These are phyloP conservation scores for Zoanthus sansibaricus DNA, from an alignment of 92 coral and sea anemone genomes.

Conservation along the genomic window DNA sequence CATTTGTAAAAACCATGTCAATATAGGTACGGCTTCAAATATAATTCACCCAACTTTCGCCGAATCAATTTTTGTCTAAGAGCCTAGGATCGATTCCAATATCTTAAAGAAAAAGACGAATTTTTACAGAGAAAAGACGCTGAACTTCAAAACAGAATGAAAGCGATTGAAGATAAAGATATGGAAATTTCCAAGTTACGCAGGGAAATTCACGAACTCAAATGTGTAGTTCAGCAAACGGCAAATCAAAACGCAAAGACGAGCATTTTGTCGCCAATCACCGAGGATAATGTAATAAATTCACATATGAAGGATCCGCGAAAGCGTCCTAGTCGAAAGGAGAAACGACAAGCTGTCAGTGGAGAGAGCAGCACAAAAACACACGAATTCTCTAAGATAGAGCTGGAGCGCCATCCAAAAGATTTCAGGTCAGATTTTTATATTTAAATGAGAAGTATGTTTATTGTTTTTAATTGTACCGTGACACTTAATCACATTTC, in stretches of 20 bases:
- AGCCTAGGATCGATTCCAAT: no score
- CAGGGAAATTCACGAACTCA: conserved; percentile 94
- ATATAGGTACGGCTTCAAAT: no score
- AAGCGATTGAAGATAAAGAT: conserved; percentile 86
- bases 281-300: conserved; percentile 67
- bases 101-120: conserved; percentile 78
- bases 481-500: background rate
- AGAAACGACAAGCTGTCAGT: conserved; percentile 96
- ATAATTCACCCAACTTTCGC: no score
- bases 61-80: no score
- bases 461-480: background rate
- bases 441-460: background rate
- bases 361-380: conserved; percentile 95
- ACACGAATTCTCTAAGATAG: conserved; percentile 81
- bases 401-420: conserved; percentile 88
- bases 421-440: conserved; percentile 85
- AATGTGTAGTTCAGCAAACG: conserved; percentile 97
- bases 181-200: conserved; percentile 80
- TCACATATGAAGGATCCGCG: background rate
- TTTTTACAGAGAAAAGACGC: conserved; percentile 86
- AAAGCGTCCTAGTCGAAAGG: conserved; percentile 67
- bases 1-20: no score
- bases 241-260: conserved; percentile 42
- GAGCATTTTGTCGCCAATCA: conserved; percentile 68
- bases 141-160: conserved; percentile 83